Percentiles rank a stretch among this genome's conserved stretches.
Evolutionary conservation across 2,113 vertebrate genomes (phyloP).

Genomic region (Mesoclemmys tuberculata): DNA sequence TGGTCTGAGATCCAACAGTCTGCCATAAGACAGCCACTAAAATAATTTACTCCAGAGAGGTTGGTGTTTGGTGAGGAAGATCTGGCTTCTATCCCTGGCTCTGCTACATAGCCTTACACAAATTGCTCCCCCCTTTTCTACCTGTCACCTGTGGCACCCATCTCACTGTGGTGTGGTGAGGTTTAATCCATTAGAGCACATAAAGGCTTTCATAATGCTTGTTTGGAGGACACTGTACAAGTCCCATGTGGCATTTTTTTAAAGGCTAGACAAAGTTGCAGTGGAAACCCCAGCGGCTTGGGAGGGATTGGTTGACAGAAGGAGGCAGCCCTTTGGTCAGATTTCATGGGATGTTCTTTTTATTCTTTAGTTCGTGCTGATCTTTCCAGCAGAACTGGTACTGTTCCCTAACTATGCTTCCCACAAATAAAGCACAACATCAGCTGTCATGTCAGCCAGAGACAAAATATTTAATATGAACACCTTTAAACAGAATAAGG

Average conservation of each 20-base stretch:
- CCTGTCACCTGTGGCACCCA: background rate
- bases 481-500: conserved; percentile 46
- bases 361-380: background rate
- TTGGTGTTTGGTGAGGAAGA: background rate
- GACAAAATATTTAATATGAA: conserved; percentile 30
- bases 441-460: conserved; percentile 47
- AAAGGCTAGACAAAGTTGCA: background rate
- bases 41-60: rapidly evolving
- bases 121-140: background rate
- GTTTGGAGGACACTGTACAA: background rate
- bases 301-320: background rate
- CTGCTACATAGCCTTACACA: background rate
- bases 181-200: rapidly evolving
- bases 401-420: conserved; percentile 10
- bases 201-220: background rate
- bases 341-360: background rate
- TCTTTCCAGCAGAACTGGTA: conserved; percentile 49
- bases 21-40: background rate
- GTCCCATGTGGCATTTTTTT: background rate
- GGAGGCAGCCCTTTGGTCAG: background rate
- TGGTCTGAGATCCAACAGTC: background rate
- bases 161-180: rapidly evolving
- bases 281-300: background rate
- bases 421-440: conserved; percentile 28
- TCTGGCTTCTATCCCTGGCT: rapidly evolving